Percentiles rank a stretch among this genome's conserved stretches.
These are phyloP conservation scores for Nasua narica DNA, from an alignment of 2,797 vertebrate species.

Conservation along the genomic window DNA sequence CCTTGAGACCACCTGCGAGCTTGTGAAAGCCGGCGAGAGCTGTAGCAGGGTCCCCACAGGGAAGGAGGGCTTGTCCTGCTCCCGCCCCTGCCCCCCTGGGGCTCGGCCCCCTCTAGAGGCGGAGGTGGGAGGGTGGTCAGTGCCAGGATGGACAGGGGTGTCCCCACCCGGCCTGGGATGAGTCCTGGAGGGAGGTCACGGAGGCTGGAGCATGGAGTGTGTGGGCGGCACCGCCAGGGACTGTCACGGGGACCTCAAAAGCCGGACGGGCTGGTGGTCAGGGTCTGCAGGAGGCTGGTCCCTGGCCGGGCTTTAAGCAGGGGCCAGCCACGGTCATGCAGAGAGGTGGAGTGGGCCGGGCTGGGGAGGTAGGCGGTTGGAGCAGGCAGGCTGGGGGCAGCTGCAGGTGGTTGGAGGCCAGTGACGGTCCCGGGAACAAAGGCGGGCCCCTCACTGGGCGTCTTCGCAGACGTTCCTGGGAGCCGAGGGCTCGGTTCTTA, in stretches of 20 bases:
- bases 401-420: neutral
- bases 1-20: neutral
- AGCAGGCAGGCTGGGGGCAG: neutral
- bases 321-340: rapidly evolving
- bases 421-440: neutral
- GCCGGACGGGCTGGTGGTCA: neutral
- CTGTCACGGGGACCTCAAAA: rapidly evolving
- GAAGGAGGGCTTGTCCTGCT: neutral
- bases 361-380: neutral
- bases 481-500: neutral
- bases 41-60: neutral
- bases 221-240: neutral
- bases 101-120: neutral
- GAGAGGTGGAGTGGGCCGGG: neutral
- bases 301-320: neutral
- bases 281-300: neutral
- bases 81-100: neutral
- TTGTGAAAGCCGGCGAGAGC: neutral
- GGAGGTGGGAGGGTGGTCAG: neutral
- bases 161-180: neutral
- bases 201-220: neutral
- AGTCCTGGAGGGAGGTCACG: neutral
- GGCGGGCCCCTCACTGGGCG: neutral
- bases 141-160: rapidly evolving
- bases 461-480: neutral